Percentiles rank a stretch among this genome's conserved stretches.
These are phyloP conservation scores for Forbesichthys agassizii DNA, from an alignment of 2,113 vertebrate species.

Conservation along the genomic window DNA sequence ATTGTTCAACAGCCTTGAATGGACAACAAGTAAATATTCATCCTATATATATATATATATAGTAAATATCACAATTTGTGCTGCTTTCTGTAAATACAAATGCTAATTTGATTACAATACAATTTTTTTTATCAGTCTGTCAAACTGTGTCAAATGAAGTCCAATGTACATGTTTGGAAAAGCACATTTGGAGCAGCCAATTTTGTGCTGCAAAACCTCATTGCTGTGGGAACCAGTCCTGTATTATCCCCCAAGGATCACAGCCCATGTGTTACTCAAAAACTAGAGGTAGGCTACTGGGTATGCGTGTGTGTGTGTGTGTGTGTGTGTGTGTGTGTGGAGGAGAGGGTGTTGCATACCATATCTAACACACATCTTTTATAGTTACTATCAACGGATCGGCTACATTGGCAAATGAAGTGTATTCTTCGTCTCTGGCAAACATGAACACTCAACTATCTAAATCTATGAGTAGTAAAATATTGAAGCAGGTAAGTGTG, in stretches of 20 bases:
- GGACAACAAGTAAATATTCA: conserved; percentile 62
- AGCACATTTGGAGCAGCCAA: conserved; percentile 27
- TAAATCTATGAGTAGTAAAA: rapidly evolving
- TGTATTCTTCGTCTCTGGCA: rapidly evolving
- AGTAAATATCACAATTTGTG: background rate
- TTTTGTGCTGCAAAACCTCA: background rate
- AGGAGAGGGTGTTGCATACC: too few species aligned
- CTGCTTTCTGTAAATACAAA: background rate
- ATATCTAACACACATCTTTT: background rate
- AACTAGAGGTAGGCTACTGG: conserved; percentile 36
- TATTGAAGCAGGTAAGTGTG: background rate
- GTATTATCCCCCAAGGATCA: rapidly evolving
- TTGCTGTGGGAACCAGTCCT: rapidly evolving
- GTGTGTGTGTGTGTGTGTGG: background rate
- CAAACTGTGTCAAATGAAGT: rapidly evolving
- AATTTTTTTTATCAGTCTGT: conserved; percentile 39
- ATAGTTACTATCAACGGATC: conserved; percentile 37
- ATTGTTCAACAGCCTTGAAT: rapidly evolving
- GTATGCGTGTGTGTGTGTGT: too few species aligned
- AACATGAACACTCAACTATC: rapidly evolving
- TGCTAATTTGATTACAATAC: background rate
- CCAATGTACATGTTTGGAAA: rapidly evolving
- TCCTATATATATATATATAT: background rate
- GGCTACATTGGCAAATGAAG: rapidly evolving
- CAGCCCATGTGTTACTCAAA: conserved; percentile 21